Evolutionary conservation across 2,888 invertebrate genomes (phyloP).

Genomic region (Caenorhabditis sinica): DNA sequence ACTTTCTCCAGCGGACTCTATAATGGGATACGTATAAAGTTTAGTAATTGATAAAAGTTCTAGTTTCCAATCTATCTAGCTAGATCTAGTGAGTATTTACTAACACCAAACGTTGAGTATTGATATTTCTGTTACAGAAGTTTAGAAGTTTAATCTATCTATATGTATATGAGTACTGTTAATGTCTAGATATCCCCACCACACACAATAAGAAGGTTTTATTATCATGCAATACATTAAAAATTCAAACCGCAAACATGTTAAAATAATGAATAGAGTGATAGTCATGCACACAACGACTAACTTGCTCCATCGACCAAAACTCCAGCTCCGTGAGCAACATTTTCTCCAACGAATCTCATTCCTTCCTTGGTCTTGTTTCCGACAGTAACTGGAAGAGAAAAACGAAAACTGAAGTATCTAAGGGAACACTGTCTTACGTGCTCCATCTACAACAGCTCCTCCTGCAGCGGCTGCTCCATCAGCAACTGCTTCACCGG

Average conservation of each 20-base stretch:
- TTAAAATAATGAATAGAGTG: not conserved
- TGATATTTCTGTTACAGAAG: not conserved
- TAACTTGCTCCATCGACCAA: conserved; percentile 53
- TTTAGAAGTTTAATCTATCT: not conserved
- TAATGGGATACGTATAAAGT: conserved; percentile 7
- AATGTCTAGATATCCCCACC: not conserved
- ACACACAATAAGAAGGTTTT: not conserved
- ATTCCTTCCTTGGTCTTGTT: conserved; percentile 42
- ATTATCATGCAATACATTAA: not conserved
- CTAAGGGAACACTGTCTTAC: conserved; percentile 6
- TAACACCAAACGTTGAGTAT: not conserved
- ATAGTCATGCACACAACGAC: conserved; percentile 13
- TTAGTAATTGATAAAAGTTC: conserved; percentile 8
- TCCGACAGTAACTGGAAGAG: conserved; percentile 6
- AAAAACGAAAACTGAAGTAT: too few species aligned
- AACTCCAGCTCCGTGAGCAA: conserved; percentile 46
- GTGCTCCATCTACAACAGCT: conserved; percentile 58
- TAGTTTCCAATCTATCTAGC: not conserved
- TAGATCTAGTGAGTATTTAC: too few species aligned
- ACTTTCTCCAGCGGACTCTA: conserved; percentile 38
- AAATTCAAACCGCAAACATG: not conserved
- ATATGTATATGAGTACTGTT: not conserved
- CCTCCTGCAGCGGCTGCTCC: conserved; percentile 39
- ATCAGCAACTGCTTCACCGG: conserved; percentile 28
- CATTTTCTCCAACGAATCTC: conserved; percentile 29